Conservation (phyloP, 1,140 invertebrate species). For the Euwallacea similis region DNA sequence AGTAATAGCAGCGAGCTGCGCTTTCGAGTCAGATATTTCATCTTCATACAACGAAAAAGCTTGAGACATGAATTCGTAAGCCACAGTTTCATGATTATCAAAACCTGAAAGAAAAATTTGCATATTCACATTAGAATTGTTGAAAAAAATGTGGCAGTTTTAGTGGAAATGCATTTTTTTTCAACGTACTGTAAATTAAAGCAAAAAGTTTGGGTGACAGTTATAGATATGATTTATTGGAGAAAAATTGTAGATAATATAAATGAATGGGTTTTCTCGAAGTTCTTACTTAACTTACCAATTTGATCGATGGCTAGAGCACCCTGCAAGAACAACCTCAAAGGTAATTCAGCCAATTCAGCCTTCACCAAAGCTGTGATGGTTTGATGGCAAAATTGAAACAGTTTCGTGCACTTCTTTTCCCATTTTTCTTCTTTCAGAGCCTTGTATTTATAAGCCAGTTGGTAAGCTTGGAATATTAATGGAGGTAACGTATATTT, state of each 20-base stretch:
- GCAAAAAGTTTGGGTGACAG: background rate
- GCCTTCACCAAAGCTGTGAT: constrained; percentile 92
- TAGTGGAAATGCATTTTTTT: no score
- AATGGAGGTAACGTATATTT: constrained; percentile 93
- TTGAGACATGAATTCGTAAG: constrained; percentile 98
- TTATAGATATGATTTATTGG: background rate
- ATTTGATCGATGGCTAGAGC: constrained; percentile 92
- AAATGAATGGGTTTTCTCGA: no score
- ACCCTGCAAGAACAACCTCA: constrained; percentile 93
- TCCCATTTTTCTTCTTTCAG: constrained; percentile 91
- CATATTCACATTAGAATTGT: background rate
- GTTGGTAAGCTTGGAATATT: constrained; percentile 91
- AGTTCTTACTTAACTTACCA: constrained; percentile 38
- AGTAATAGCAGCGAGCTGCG: constrained; percentile 93
- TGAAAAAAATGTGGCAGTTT: background rate
- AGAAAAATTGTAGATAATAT: no score
- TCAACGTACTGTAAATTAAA: no score
- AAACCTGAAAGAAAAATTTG: constrained; percentile 58
- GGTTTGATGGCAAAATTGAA: constrained; percentile 96
- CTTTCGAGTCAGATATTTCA: constrained; percentile 97
- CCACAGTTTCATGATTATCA: constrained; percentile 93
- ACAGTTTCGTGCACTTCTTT: constrained; percentile 97
- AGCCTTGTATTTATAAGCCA: constrained; percentile 83
- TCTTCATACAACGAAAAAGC: constrained; percentile 97
- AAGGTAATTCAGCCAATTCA: constrained; percentile 87